A percentile compares a stretch with the other conserved stretches of the same genome.
Conservation (phyloP, 2,797 vertebrate species). For the Carcharodon carcharias region DNA sequence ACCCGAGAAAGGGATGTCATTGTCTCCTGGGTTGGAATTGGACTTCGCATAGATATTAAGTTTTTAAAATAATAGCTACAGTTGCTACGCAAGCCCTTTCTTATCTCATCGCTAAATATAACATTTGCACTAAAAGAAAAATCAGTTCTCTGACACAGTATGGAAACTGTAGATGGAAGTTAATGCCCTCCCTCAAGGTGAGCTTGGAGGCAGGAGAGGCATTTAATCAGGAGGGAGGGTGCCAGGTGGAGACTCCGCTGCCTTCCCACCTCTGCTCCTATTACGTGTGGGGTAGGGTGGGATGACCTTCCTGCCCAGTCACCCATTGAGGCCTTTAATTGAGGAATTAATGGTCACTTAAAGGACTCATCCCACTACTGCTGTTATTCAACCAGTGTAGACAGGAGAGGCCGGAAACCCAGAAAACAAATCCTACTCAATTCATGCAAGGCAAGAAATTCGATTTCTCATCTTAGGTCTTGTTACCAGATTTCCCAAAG, state of each 20-base stretch:
- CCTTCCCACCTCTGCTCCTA: no score
- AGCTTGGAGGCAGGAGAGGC: no score
- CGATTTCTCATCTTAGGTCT: not conserved
- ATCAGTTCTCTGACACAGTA: no score
- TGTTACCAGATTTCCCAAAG: not conserved
- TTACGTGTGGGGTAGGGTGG: no score
- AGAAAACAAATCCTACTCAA: not conserved
- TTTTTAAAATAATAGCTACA: not conserved
- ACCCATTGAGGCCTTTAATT: not conserved
- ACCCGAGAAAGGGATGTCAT: slow-evolving; percentile 6
- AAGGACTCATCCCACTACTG: not conserved
- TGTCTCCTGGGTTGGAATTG: not conserved
- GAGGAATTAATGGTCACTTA: not conserved
- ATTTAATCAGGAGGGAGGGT: not conserved
- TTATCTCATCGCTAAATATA: not conserved
- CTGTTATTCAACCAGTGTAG: not conserved
- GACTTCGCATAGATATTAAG: not conserved
- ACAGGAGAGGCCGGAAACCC: not conserved
- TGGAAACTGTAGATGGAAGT: not conserved
- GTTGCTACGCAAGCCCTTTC: not conserved
- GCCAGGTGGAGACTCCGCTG: no score
- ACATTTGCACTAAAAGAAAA: not conserved
- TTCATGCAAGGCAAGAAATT: not conserved
- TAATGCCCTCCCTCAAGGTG: not conserved
- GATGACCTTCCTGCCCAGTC: not conserved